Conservation (phyloP, 1,140 invertebrate genomes). For the Macrostomum lignano region DNA sequence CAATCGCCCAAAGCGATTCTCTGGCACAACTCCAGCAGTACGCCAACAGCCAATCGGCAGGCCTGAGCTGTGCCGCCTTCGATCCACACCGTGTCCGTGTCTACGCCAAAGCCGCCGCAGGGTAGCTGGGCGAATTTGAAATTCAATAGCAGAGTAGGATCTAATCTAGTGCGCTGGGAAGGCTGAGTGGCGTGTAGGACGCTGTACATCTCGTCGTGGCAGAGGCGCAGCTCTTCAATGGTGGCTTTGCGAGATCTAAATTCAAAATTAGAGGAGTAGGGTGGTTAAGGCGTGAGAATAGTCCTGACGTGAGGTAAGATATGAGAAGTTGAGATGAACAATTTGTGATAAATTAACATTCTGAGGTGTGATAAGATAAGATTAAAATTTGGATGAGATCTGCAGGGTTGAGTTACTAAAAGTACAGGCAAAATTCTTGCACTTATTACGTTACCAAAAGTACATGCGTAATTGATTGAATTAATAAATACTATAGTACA, state of each 20-base stretch:
- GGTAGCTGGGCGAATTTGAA: constrained; percentile 36
- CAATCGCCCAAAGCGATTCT: constrained; percentile 35
- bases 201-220: constrained; percentile 49
- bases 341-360: neutral
- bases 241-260: constrained; percentile 58
- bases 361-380: constrained; percentile 5
- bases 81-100: constrained; percentile 79
- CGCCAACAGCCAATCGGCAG: constrained; percentile 70
- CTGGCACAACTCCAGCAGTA: constrained; percentile 63
- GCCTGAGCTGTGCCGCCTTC: constrained; percentile 59
- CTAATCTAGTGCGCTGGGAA: constrained; percentile 49
- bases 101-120: constrained; percentile 83
- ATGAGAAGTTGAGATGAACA: no score
- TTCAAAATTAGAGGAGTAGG: no score
- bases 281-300: no score
- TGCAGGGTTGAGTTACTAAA: constrained; percentile 1
- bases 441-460: no score
- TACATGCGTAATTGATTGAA: no score
- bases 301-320: no score
- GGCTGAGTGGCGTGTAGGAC: constrained; percentile 62
- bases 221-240: constrained; percentile 61
- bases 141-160: constrained; percentile 37
- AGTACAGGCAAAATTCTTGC: no score
- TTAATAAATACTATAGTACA: no score
- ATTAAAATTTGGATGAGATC: constrained; percentile 5